Percentiles rank a stretch among this genome's conserved stretches.
These are phyloP conservation scores for Sceliomorpha sp. DNA, from an alignment of 2,888 invertebrate species.

Conservation along the genomic window DNA sequence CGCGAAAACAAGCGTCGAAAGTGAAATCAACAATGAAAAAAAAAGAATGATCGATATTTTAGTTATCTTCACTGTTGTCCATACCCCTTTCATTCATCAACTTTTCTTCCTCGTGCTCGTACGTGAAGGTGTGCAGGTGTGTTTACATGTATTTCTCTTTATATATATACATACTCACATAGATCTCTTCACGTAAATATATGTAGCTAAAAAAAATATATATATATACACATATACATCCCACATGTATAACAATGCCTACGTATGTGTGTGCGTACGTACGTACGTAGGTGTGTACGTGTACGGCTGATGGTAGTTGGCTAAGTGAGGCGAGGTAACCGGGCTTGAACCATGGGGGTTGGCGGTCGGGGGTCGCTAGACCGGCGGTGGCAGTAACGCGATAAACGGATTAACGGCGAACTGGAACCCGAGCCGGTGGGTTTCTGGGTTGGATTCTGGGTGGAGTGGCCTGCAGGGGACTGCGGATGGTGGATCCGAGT, in stretches of 20 bases:
- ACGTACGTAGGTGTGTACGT: constrained; percentile 25
- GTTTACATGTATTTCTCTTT: neutral
- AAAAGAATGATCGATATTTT: neutral
- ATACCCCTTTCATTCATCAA: constrained; percentile 12
- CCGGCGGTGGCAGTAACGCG: constrained; percentile 77
- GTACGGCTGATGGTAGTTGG: constrained; percentile 47
- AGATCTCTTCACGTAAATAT: neutral
- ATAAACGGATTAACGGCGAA: constrained; percentile 79
- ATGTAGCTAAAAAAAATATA: constrained; percentile 11
- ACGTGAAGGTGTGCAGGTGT: neutral
- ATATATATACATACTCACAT: constrained; percentile 4
- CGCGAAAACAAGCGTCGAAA: constrained; percentile 12
- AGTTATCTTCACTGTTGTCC: constrained; percentile 5
- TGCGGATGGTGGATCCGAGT: constrained; percentile 27
- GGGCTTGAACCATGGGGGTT: constrained; percentile 44
- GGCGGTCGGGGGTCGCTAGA: constrained; percentile 60
- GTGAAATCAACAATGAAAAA: constrained; percentile 12
- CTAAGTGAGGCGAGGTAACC: constrained; percentile 51
- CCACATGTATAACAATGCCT: constrained; percentile 1
- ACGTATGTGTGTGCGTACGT: constrained; percentile 6
- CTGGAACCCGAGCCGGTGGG: constrained; percentile 69
- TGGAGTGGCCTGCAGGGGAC: constrained; percentile 53
- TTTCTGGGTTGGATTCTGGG: constrained; percentile 66
- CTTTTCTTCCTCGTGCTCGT: neutral
- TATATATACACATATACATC: neutral